Percentiles rank a stretch among this genome's conserved stretches.
Conservation (phyloP, 1,140 invertebrate species). For the Drosophila asahinai region DNA sequence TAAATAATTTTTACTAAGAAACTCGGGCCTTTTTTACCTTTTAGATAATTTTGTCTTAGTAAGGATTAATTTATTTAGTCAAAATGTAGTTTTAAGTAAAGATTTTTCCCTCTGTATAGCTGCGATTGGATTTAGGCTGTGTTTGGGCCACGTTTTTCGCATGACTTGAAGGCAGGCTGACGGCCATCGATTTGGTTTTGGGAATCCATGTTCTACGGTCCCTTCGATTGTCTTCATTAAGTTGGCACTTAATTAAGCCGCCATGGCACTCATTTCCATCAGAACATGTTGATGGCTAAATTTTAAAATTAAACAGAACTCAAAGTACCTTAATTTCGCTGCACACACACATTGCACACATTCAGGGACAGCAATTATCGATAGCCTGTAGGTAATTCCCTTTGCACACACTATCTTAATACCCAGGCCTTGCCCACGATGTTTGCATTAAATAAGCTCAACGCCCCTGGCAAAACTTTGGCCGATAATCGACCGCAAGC, state of each 20-base stretch:
- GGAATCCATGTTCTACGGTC: constrained; percentile 6
- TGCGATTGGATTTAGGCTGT: constrained; percentile 37
- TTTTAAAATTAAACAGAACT: neutral
- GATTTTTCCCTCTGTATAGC: neutral
- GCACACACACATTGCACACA: neutral
- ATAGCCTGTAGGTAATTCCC: constrained; percentile 11
- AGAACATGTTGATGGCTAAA: too few relatives aligned
- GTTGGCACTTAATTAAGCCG: constrained; percentile 66
- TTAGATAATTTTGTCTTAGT: too few relatives aligned
- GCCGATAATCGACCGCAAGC: constrained; percentile 37
- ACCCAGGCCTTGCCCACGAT: constrained; percentile 8
- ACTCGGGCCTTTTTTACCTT: too few relatives aligned
- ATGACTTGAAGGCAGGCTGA: constrained; percentile 12
- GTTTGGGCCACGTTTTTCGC: constrained; percentile 33
- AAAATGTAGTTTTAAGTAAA: too few relatives aligned
- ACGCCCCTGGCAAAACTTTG: constrained; percentile 36
- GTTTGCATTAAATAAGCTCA: constrained; percentile 44
- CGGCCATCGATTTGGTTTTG: constrained; percentile 18
- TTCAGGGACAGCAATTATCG: constrained; percentile 18
- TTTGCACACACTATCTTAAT: constrained; percentile 13
- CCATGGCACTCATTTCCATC: too few relatives aligned
- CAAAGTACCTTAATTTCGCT: neutral
- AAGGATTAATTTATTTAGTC: too few relatives aligned
- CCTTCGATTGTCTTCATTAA: constrained; percentile 56
- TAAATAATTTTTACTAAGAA: too few relatives aligned